Evolutionary conservation across 1,140 invertebrate species (phyloP), one percentile per base, ranked within the genome.

Genomic region (Cyclargus thomasi): DNA sequence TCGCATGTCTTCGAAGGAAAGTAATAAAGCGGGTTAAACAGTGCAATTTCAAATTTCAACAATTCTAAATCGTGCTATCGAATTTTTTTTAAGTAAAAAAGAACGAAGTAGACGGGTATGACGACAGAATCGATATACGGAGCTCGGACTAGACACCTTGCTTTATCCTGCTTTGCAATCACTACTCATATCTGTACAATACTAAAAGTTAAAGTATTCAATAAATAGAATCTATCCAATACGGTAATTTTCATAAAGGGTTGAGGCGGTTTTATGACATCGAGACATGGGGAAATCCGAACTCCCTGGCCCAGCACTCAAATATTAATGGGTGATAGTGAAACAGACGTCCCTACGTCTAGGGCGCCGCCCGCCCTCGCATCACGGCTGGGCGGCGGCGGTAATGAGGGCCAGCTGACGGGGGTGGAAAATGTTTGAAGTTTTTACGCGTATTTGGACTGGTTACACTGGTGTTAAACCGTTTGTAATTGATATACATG

Each of bases 371-470:
- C 79, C 55, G 74, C 78, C 77, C 78, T 71, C 79, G 76, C 76
- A 77, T 78, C 79, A 78, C 77, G 83, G 83, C 70, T 81, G 83
- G 79, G 64, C 74, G 77, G 74, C 72, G 73, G 68, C 78, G 68
- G 77, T 86, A 88, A 88, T 84, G 83, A 88, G 82, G 85, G 81
- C 74, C 74, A 75, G 69, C 35, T 66, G 35, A 35, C 57, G 75
- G 70, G 64, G 75, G 70, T 81, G 80, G 76, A 82, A 80, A 72
- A 20, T 84, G 81, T 88, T 86, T 86, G 85, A 88, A 86, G 78
- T 85, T 84, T 77, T 85, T 82, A 82, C 83, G 79, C 83, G 74
- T 82, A 72, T 81, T 83, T 85, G 74, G 70, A 66, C 65, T 74
- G 69, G 64, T 21, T 59, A 59, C 55, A 17, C 18, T 18, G 20